Evolutionary conservation across 1,140 invertebrate genomes (phyloP).

Genomic region (Pseudomyrmex cubaensis): DNA sequence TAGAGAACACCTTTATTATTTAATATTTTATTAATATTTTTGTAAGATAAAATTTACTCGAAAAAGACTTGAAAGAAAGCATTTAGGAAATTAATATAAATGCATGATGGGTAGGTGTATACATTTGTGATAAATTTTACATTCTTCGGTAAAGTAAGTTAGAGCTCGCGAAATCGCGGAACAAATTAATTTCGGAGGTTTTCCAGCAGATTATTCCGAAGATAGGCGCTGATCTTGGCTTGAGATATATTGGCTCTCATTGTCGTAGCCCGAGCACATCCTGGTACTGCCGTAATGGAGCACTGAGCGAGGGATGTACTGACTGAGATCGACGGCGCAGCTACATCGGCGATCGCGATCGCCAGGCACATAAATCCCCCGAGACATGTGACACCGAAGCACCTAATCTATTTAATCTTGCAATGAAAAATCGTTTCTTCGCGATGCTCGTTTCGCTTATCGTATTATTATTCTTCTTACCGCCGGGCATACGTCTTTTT

Average conservation of each 20-base stretch:
- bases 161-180: conserved; percentile 16
- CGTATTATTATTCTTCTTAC: conserved; percentile 66
- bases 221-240: conserved; percentile 38
- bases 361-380: conserved; percentile 59
- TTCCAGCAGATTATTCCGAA: conserved; percentile 3
- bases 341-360: conserved; percentile 49
- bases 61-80: too few relatives aligned
- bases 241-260: conserved; percentile 45
- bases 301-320: conserved; percentile 25
- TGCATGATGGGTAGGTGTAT: neutral
- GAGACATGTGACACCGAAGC: conserved; percentile 21
- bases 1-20: too few relatives aligned
- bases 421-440: conserved; percentile 64
- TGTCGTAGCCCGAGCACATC: conserved; percentile 38
- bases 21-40: too few relatives aligned
- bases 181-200: conserved; percentile 30
- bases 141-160: neutral
- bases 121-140: neutral
- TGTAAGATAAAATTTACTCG: too few relatives aligned
- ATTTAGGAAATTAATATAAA: too few relatives aligned
- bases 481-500: neutral
- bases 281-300: conserved; percentile 27
- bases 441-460: conserved; percentile 64
- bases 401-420: conserved; percentile 70
- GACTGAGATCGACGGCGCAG: conserved; percentile 37